Conservation (phyloP, 2,113 vertebrate species). For the Oreotragus oreotragus region DNA sequence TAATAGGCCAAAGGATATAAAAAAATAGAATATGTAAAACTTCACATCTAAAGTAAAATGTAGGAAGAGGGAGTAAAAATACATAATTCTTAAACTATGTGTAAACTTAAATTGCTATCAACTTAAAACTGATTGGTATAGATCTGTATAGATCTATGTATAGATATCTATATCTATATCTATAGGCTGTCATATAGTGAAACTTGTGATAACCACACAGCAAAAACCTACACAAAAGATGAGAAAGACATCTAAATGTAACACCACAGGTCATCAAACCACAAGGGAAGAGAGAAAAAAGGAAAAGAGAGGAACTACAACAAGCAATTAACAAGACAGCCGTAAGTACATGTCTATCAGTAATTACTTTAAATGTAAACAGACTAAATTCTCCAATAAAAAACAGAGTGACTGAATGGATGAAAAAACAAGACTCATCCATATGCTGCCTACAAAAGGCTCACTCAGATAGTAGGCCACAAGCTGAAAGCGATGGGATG, state of each 20-base stretch:
- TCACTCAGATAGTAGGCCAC: neutral
- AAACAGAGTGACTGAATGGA: neutral
- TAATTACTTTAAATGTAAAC: neutral
- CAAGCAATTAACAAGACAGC: neutral
- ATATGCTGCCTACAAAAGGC: neutral
- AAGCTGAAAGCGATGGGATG: neutral
- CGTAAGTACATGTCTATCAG: neutral
- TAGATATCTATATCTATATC: neutral
- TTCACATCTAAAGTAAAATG: neutral
- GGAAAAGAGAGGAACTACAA: neutral
- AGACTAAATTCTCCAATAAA: neutral
- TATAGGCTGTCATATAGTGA: neutral
- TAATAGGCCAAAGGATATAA: neutral
- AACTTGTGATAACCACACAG: neutral
- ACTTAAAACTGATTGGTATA: neutral
- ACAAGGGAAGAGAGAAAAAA: neutral
- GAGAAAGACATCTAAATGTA: neutral
- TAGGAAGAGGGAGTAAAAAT: neutral
- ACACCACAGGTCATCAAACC: neutral
- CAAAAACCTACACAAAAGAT: neutral
- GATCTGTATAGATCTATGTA: neutral
- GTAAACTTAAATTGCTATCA: neutral
- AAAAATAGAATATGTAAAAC: neutral
- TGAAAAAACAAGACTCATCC: neutral
- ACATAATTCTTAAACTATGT: neutral